A percentile compares a stretch with the other conserved stretches of the same genome.
Conservation (phyloP, 2,888 invertebrate genomes). For the Sericinus montela region DNA sequence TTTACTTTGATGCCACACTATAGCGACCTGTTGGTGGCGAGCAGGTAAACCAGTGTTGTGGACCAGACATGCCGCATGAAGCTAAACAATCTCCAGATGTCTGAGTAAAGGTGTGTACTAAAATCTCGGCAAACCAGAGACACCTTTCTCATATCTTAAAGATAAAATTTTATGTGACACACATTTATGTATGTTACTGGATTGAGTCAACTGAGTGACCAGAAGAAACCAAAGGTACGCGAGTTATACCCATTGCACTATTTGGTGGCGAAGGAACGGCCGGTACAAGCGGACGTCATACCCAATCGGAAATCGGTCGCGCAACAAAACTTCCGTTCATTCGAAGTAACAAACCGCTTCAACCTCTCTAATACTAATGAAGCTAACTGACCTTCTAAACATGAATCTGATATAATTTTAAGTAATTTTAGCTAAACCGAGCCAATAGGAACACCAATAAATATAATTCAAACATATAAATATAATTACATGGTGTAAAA, state of each 20-base stretch:
- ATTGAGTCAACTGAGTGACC: too few species aligned
- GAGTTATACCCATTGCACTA: not conserved
- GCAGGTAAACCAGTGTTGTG: not conserved
- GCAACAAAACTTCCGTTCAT: conserved; percentile 4
- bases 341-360: not conserved
- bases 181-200: too few species aligned
- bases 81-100: too few species aligned
- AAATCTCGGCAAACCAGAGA: too few species aligned
- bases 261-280: not conserved
- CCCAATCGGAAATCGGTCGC: not conserved
- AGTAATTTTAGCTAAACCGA: too few species aligned
- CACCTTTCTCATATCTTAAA: not conserved
- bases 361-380: not conserved
- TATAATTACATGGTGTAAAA: too few species aligned
- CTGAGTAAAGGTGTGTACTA: too few species aligned
- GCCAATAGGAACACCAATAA: too few species aligned
- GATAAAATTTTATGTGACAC: too few species aligned
- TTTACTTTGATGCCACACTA: not conserved
- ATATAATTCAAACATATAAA: too few species aligned
- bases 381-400: not conserved
- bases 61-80: not conserved
- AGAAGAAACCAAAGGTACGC: not conserved
- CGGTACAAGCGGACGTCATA: not conserved
- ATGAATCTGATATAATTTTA: not conserved
- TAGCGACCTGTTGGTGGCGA: not conserved